Evolutionary conservation across 2,113 vertebrate species (phyloP), one percentile per base, ranked within the genome.

Genomic region (Lota lota): DNA sequence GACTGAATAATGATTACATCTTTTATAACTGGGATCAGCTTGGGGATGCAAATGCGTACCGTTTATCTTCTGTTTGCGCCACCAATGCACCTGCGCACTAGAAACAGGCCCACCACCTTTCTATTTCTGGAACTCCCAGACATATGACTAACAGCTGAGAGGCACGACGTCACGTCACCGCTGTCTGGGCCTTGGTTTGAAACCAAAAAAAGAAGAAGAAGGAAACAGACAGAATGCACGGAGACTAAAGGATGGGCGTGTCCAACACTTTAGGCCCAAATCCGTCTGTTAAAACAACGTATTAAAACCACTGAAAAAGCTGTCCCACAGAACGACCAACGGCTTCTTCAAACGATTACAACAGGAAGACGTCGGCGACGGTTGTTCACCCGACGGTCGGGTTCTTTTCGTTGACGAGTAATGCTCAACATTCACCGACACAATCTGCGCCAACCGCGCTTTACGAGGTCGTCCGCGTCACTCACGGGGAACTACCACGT

Each of bases 111-210:
- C 40, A 11, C 40, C 74, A 20, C 54, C 53, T 53, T 63, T 17
- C 68, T 47, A 47, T 53, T 3, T 57, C 59, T 47, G 61, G 60
- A 73, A 73, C 68, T n/a, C 73, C n/a, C 75, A 85, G 75, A 88
- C 72, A 76, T 72, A 76, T 81, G 80, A 83, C 73, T 75, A 78
- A 84, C 11, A 3, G 0, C 53, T 63, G 67, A 22, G 51, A 17
- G 18, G 33, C 62, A 14, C 50, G 69, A 54, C 73, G 56, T 67
- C 28, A 19, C 19, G 12, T 5, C 28, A 40, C 8, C 1, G 2
- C 67, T n/a, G 53, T 67, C 60, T 54, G 74, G 67, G 59, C 64
- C 75, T 61, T 1, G 0, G 7, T 1, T 74, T 1, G 7, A 47
- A 47, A 47, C 40, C 28, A 4, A n/a, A n/a, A n/a, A n/a, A n/a